Evolutionary conservation across 1,140 invertebrate genomes (phyloP).

Genomic region (Rhizoglyphus robini): DNA sequence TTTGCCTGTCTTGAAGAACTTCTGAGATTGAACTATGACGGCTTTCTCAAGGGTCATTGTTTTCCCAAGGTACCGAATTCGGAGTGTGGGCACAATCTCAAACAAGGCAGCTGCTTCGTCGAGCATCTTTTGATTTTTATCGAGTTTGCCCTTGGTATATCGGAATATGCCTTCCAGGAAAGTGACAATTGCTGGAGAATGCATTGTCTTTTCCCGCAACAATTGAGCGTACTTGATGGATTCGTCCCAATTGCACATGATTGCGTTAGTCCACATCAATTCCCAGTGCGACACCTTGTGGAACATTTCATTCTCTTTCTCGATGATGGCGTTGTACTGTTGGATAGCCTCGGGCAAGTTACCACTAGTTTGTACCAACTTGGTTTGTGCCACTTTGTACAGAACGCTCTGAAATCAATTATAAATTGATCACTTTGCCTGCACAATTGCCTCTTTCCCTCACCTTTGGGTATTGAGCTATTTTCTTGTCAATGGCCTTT

Average conservation of each 20-base stretch:
- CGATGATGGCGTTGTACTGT: conserved; percentile 5
- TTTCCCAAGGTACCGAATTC: conserved; percentile 13
- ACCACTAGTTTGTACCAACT: conserved; percentile 5
- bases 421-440: background rate
- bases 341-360: background rate
- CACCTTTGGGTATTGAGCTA: background rate
- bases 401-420: conserved; percentile 6
- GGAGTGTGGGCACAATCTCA: background rate
- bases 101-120: conserved; percentile 15
- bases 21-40: conserved; percentile 7
- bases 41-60: conserved; percentile 17
- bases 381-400: conserved; percentile 4
- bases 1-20: conserved; percentile 6
- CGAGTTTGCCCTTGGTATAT: background rate
- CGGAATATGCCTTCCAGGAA: conserved; percentile 14
- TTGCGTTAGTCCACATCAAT: conserved; percentile 9
- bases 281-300: conserved; percentile 18
- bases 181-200: conserved; percentile 16
- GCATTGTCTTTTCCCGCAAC: conserved; percentile 15
- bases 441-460: background rate
- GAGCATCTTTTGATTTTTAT: background rate
- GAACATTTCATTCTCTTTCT: conserved; percentile 4
- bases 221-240: conserved; percentile 14
- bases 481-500: background rate
- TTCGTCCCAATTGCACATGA: conserved; percentile 13